Conservation (phyloP, 2,888 invertebrate genomes). For the Drosophila putrida region DNA sequence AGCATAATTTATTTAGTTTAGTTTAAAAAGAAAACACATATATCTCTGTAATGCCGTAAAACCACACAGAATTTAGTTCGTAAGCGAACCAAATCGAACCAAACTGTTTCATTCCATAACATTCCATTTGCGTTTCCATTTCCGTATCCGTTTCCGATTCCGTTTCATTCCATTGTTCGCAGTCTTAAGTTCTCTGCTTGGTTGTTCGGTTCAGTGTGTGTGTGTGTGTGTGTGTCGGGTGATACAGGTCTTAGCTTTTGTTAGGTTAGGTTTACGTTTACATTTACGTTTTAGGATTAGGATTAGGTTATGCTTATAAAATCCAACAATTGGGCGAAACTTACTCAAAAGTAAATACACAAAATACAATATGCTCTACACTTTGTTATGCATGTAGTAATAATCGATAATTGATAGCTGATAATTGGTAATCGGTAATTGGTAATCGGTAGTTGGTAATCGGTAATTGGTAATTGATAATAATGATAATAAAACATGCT, state of each 20-base stretch:
- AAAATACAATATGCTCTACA: constrained; percentile 39
- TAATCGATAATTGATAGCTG: constrained; percentile 41
- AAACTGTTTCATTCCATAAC: constrained; percentile 34
- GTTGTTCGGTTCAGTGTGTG: constrained; percentile 25
- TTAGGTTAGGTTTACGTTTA: constrained; percentile 33
- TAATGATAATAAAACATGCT: constrained; percentile 71
- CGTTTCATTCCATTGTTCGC: constrained; percentile 19
- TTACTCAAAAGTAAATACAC: constrained; percentile 8
- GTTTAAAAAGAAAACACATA: constrained; percentile 41
- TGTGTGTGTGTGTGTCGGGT: too few relatives aligned
- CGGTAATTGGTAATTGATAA: constrained; percentile 55
- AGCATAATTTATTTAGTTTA: constrained; percentile 62
- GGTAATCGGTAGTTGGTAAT: constrained; percentile 38
- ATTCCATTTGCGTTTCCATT: background rate
- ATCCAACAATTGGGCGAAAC: constrained; percentile 20
- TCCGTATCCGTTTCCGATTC: constrained; percentile 3
- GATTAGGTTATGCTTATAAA: constrained; percentile 20
- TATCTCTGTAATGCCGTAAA: constrained; percentile 36
- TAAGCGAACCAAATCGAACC: constrained; percentile 30
- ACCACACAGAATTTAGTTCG: constrained; percentile 54
- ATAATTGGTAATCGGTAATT: constrained; percentile 35
- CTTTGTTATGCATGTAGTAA: constrained; percentile 61
- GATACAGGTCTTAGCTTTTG: constrained; percentile 6
- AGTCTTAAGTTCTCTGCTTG: constrained; percentile 46
- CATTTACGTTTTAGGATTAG: constrained; percentile 13